Percentiles rank a stretch among this genome's conserved stretches.
phyloP scores from a whole-genome alignment of 1,140 invertebrate genomes.

The Maniola jurtina region DNA sequence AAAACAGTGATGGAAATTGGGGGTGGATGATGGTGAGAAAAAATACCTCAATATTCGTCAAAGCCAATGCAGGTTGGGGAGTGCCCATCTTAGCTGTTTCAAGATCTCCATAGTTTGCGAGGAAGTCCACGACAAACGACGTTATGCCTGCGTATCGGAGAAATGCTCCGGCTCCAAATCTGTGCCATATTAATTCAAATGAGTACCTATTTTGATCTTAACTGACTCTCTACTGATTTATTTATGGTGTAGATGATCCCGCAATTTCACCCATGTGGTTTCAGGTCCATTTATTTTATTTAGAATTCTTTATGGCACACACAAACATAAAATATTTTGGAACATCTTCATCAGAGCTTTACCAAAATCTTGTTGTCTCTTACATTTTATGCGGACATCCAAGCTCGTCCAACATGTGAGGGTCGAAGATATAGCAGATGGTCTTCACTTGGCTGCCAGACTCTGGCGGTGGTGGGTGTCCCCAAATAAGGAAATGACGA shows the following conservation, averaged over 20 bases:
- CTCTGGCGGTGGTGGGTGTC: conserved; percentile 49
- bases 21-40: not conserved
- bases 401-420: conserved; percentile 54
- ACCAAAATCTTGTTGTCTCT: conserved; percentile 25
- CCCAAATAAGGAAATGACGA: conserved; percentile 66
- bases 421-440: conserved; percentile 65
- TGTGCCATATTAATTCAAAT: conserved; percentile 3
- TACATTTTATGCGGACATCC: conserved; percentile 55
- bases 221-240: too few relatives aligned
- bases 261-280: too few relatives aligned
- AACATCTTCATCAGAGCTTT: too few relatives aligned
- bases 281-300: too few relatives aligned
- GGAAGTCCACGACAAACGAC: conserved; percentile 64
- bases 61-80: conserved; percentile 45
- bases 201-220: not conserved
- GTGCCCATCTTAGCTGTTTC: conserved; percentile 45
- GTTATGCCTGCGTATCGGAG: conserved; percentile 60
- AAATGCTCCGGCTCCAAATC: conserved; percentile 55
- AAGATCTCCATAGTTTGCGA: conserved; percentile 60
- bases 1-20: too few relatives aligned
- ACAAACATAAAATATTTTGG: too few relatives aligned
- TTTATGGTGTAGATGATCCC: too few relatives aligned
- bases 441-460: conserved; percentile 46
- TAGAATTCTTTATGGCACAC: too few relatives aligned
- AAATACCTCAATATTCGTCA: conserved; percentile 59